Base-by-base conservation (phyloP, 1,140 invertebrate species). In the Drosophila nigrodunni region DNA sequence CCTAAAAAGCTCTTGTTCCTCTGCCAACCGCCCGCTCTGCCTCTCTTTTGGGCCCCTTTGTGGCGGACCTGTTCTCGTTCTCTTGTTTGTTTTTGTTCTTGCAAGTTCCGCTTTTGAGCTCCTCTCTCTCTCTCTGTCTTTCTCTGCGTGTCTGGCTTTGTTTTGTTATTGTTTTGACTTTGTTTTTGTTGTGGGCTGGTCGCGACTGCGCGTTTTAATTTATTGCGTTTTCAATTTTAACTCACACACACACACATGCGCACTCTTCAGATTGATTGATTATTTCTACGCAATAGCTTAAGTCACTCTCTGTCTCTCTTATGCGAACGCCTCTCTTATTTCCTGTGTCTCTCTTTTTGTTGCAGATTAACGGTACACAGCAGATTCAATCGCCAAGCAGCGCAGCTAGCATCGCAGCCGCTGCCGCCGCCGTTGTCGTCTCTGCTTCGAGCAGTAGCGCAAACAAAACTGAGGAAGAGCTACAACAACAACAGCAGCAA, bases 311-410 rank as follows among this genome's bases (percentile, higher is more conserved):
- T 68, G 43, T 55, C 9, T 43, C 47, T 66, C 50, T 43, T 44
- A 30, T 8, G 9, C 30, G n/a, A 11, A 10, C 6, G 49, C 11
- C 9, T 61, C 21, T 35, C 13, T 79, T n/a, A 30, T 30, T 30
- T 30, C 25, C 25, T 30, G 25, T 30, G 25, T 30, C 6, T 30
- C 25, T 30, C 25, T 30, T 66, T 65, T 25, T 21, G 30, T 58
- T 80, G 7, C 77, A 92, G 91, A 92, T 78, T 73, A 92, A 92
- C 91, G 81, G 89, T 78, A 79, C 83, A 77, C 90, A 91, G 64
- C 90, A 77, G 62, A 57, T 73, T 34, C 69, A 67, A 73, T 55
- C 77, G 60, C 77, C 85, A 55, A 65, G 73, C 55, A 83, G 73
- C 66, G 85, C 66, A 13, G 83, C 77, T 39, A 88, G 57, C 69